Conservation (phyloP, 53 echinoderm and acorn worm species). For the Paracentrotus lividus region DNA sequence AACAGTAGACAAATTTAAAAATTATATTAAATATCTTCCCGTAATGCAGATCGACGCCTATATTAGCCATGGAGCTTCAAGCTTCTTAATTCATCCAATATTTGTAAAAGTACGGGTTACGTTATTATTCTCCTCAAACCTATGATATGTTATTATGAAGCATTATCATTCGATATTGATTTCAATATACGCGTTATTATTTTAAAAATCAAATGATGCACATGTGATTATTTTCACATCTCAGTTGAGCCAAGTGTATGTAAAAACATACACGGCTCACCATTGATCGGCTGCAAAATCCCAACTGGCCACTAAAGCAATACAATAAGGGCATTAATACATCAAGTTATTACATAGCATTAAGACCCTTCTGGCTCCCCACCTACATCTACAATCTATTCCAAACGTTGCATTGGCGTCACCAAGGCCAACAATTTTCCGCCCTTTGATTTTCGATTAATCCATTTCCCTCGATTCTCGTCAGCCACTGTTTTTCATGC, state of each 20-base stretch:
- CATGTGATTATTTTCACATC: not conserved
- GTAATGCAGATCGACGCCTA: too few species aligned
- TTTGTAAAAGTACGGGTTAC: too few species aligned
- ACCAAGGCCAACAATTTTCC: slow-evolving; percentile 29
- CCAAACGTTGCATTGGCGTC: slow-evolving; percentile 13
- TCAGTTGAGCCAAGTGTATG: not conserved
- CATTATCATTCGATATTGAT: not conserved
- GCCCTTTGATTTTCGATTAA: slow-evolving; percentile 58
- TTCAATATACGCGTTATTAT: not conserved
- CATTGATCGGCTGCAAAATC: not conserved
- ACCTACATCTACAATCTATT: slow-evolving; percentile 22
- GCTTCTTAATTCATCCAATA: too few species aligned
- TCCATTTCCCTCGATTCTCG: slow-evolving; percentile 53
- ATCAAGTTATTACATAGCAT: too few species aligned
- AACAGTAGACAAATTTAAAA: too few species aligned
- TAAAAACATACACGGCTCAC: not conserved
- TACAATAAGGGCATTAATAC: too few species aligned
- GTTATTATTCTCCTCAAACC: not conserved
- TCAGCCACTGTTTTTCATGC: slow-evolving; percentile 30
- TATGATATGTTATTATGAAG: not conserved
- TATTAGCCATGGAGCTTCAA: too few species aligned
- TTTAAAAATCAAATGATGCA: not conserved
- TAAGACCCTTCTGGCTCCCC: too few species aligned
- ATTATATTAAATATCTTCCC: too few species aligned
- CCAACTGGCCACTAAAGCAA: too few species aligned